Evolutionary conservation across 2,113 vertebrate genomes (phyloP).

Genomic region (Nycticebus coucang): DNA sequence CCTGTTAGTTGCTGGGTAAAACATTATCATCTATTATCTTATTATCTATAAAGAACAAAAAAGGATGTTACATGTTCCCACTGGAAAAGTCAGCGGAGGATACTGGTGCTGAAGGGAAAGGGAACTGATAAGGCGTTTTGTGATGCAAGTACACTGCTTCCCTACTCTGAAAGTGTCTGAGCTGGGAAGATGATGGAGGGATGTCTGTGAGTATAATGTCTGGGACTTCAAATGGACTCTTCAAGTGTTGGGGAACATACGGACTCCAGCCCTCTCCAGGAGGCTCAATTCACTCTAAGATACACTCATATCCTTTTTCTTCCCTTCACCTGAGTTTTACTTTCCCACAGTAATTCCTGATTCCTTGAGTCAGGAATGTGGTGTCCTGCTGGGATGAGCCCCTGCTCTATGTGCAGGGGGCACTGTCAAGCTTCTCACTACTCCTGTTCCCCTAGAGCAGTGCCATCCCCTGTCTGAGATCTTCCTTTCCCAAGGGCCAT

Average conservation of each 20-base stretch:
- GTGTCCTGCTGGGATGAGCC: neutral
- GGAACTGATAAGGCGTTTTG: neutral
- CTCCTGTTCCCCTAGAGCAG: neutral
- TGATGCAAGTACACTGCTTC: fast-evolving
- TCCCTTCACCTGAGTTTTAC: neutral
- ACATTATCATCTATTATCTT: neutral
- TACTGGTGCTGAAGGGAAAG: neutral
- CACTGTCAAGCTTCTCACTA: neutral
- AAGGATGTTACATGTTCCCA: neutral
- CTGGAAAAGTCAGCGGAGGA: neutral
- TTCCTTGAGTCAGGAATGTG: neutral
- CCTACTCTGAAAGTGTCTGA: neutral
- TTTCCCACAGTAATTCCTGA: neutral
- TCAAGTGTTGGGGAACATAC: neutral
- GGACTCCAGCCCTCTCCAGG: neutral
- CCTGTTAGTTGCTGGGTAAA: neutral
- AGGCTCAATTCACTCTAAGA: neutral
- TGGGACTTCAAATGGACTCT: neutral
- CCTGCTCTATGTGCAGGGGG: no score
- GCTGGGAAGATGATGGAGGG: neutral
- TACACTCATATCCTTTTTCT: neutral
- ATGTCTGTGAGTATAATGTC: neutral
- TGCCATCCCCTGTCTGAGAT: no score
- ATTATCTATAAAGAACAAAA: neutral
- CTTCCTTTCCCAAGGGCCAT: neutral